These are phyloP conservation scores for Semaprochilodus insignis DNA, from an alignment of 2,797 vertebrate species.

Conservation along the genomic window DNA sequence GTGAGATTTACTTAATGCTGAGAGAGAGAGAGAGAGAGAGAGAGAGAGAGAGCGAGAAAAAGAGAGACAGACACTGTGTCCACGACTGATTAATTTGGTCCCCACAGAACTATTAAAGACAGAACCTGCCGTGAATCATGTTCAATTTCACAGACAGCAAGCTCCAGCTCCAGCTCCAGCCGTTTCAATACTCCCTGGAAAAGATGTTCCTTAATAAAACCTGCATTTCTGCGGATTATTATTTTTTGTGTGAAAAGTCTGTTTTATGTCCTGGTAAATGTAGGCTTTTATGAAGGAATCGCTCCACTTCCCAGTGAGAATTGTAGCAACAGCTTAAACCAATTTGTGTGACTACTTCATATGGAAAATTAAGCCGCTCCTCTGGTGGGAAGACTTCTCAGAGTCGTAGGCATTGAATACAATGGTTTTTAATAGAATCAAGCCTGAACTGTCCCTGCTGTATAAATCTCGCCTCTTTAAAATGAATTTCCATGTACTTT, in stretches of 20 bases:
- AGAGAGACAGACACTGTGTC: slow-evolving; percentile 9
- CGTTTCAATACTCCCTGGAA: slow-evolving; percentile 47
- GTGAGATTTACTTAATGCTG: slow-evolving; percentile 30
- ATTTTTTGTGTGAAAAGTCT: slow-evolving; percentile 31
- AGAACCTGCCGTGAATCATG: slow-evolving; percentile 68
- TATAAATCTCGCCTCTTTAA: neutral
- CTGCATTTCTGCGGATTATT: slow-evolving; percentile 39
- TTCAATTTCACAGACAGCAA: slow-evolving; percentile 69
- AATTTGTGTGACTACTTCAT: slow-evolving; percentile 49
- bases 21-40: neutral
- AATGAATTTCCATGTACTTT: neutral
- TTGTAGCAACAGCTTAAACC: slow-evolving; percentile 47
- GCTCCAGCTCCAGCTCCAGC: slow-evolving; percentile 44
- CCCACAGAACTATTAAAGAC: slow-evolving; percentile 63
- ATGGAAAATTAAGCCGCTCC: slow-evolving; percentile 48
- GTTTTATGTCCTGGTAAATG: slow-evolving; percentile 41
- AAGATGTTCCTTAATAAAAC: slow-evolving; percentile 48
- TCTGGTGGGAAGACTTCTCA: slow-evolving; percentile 41
- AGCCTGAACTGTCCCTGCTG: neutral
- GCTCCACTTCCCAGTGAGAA: slow-evolving; percentile 39
- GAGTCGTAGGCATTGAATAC: slow-evolving; percentile 33
- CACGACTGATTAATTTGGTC: slow-evolving; percentile 56
- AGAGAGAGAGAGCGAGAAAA: neutral
- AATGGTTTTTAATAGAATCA: neutral
- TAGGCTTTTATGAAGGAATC: slow-evolving; percentile 42